Evolutionary conservation across 1,140 invertebrate species (phyloP).

Genomic region (Diplogasteroides magnus): DNA sequence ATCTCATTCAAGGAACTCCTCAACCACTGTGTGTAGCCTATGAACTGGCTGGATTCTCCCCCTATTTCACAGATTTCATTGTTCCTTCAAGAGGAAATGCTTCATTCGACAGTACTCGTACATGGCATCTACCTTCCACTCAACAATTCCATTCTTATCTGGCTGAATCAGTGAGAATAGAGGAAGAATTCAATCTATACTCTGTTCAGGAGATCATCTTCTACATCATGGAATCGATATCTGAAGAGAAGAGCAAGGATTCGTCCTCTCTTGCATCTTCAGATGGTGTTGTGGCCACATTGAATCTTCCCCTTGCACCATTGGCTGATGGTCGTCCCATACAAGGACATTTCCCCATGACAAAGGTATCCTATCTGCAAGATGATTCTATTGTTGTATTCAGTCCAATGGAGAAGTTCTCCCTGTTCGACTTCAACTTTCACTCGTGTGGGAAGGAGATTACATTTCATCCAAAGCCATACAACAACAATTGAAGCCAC

Average conservation of each 20-base stretch:
- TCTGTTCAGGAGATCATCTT: conserved; percentile 18
- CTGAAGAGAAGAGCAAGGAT: not conserved
- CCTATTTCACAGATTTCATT: conserved; percentile 14
- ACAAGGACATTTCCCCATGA: conserved; percentile 20
- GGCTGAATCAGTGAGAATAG: not conserved
- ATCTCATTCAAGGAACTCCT: not conserved
- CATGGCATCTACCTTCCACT: not conserved
- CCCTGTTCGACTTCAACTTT: conserved; percentile 3
- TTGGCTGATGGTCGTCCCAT: conserved; percentile 4
- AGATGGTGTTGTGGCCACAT: conserved; percentile 15
- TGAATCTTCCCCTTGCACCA: conserved; percentile 16
- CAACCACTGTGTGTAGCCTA: conserved; percentile 16
- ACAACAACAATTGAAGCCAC: not conserved
- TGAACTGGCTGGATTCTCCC: conserved; percentile 21
- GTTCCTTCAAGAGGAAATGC: not conserved
- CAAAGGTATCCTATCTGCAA: conserved; percentile 1
- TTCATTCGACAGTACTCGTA: not conserved
- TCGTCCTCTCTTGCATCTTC: no score
- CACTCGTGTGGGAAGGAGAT: conserved; percentile 11
- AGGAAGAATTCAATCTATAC: not conserved
- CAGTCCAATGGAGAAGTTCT: not conserved
- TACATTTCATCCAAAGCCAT: conserved; percentile 5
- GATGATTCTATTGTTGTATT: not conserved
- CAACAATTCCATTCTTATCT: not conserved
- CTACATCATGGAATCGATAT: conserved; percentile 16